Evolutionary conservation across 2,888 invertebrate genomes (phyloP).

Genomic region (Coelopa pilipes): DNA sequence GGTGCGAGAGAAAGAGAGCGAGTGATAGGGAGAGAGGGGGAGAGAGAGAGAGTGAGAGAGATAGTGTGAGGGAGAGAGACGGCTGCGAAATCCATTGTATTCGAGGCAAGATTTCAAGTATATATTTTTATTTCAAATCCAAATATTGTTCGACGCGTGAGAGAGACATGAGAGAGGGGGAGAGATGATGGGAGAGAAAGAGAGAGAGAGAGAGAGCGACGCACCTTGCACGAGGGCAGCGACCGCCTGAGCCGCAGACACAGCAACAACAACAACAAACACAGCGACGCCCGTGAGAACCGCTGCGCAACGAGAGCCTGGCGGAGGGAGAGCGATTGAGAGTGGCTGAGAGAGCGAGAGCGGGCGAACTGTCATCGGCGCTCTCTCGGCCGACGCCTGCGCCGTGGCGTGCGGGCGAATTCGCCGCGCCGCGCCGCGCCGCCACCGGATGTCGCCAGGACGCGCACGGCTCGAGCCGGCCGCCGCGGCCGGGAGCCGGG

Average conservation of each 20-base stretch:
- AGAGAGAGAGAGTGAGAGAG: too few species aligned
- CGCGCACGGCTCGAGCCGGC: too few species aligned
- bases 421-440: too few species aligned
- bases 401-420: too few species aligned
- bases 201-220: neutral
- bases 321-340: too few species aligned
- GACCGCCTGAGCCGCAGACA: conserved; percentile 16
- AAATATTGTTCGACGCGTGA: conserved; percentile 51
- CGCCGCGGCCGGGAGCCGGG: too few species aligned
- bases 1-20: neutral
- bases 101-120: conserved; percentile 38
- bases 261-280: conserved; percentile 27
- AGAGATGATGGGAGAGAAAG: too few species aligned
- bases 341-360: too few species aligned
- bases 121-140: conserved; percentile 61
- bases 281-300: neutral
- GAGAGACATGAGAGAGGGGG: neutral
- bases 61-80: neutral
- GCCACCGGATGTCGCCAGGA: too few species aligned
- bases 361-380: too few species aligned
- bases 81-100: conserved; percentile 1
- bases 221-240: conserved; percentile 22
- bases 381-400: too few species aligned
- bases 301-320: neutral
- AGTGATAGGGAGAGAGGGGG: neutral